Conservation (phyloP, 2,797 vertebrate genomes). For the Gymnothorax javanicus region DNA sequence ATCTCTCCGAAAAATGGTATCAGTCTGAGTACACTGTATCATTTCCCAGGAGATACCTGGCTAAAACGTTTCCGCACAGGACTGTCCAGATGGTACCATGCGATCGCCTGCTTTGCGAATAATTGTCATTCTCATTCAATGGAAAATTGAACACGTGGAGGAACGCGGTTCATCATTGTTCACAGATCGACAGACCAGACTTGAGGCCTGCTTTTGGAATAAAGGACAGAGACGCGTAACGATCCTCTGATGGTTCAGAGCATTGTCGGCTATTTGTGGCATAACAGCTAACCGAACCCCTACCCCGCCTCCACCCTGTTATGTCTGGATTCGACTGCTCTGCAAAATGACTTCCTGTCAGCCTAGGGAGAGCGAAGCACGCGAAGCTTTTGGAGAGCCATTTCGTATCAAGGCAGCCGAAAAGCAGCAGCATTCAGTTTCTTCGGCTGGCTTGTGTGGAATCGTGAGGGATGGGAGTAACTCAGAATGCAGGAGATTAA, state of each 20-base stretch:
- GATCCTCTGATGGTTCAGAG: neutral
- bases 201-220: neutral
- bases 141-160: neutral
- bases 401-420: neutral
- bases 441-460: neutral
- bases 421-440: neutral
- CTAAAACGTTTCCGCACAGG: neutral
- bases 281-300: slow-evolving; percentile 40
- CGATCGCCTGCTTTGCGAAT: neutral
- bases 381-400: neutral
- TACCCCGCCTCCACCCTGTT: neutral
- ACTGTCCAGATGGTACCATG: neutral
- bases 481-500: slow-evolving; percentile 63
- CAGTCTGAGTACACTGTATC: neutral
- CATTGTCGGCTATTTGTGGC: neutral
- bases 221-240: neutral
- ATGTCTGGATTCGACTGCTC: neutral
- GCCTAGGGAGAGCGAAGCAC: neutral
- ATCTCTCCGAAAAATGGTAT: neutral
- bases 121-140: neutral
- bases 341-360: slow-evolving; percentile 24
- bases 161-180: no score
- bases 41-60: neutral
- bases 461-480: slow-evolving; percentile 13
- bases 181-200: neutral